Base-by-base conservation (phyloP, 2,888 invertebrate species). In the Drosophila ustulata region DNA sequence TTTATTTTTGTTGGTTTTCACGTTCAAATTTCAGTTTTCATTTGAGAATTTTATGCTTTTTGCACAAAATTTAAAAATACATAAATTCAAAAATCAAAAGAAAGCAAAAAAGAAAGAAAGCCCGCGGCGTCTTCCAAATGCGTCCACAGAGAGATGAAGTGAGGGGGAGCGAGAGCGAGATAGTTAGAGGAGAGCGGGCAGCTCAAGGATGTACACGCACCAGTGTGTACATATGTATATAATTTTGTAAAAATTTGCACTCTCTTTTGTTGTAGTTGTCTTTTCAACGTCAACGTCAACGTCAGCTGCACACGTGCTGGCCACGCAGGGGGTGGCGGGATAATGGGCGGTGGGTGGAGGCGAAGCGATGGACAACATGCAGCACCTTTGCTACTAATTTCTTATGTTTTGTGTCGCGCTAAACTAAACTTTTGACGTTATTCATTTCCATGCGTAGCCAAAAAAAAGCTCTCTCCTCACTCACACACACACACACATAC, bases 21-120 rank as follows among this genome's bases (percentile, higher is more conserved):
- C 66, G 43, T 58, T 62, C 62, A 47, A 52, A 68, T 74, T 51
- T 59, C 50, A 47, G 68, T 66, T 70, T 73, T 37, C 37, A 4
- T 11, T 37, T 37, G 37, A 57, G 49, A 63, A 66, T 78, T 78
- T 78, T 83, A 76, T 81, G 66, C 76, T 70, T 81, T 80, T 74
- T 67, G 61, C 66, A 66, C 69, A 66, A 55, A 65, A 64, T 87
- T 83, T 82, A 69, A 71, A 87, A 87, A 87, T 82, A 84, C 75
- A 84, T 87, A 71, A 73, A 80, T 78, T 68, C 49, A 62, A 65
- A 76, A 75, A 71, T 61, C 47, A 65, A 73, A 55, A 76, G 66
- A 66, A 66, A 66, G 63, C 25, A 61, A 61, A 13, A 57, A 26
- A 59, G 50, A 18, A 59, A 70, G 58, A 66, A 55, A 57, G 66